Evolutionary conservation across 2,113 vertebrate species (phyloP).

Genomic region (Pungitius pungitius): DNA sequence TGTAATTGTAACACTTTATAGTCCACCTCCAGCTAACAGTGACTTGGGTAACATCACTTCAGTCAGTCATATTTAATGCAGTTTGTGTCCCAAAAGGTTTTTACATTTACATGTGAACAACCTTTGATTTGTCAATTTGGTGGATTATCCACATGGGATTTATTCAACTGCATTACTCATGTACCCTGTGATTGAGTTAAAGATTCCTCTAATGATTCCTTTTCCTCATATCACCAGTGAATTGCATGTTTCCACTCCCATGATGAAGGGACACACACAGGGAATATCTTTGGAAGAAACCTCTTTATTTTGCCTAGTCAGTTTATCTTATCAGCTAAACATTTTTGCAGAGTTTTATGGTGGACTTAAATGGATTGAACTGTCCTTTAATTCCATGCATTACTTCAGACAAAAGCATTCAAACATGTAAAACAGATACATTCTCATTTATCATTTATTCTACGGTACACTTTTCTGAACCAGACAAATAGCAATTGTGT

Average conservation of each 20-base stretch:
- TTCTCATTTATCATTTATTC: background rate
- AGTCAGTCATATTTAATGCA: background rate
- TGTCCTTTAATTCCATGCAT: background rate
- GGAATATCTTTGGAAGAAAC: background rate
- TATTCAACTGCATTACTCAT: background rate
- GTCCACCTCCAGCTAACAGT: background rate
- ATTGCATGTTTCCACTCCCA: background rate
- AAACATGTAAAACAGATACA: background rate
- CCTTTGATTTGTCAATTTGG: background rate
- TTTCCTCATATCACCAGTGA: background rate
- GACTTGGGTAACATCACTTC: background rate
- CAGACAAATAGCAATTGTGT: constrained; percentile 24
- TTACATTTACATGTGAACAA: background rate
- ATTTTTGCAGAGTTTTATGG: background rate
- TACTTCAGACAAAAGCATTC: background rate
- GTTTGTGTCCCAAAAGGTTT: background rate
- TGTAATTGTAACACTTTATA: background rate
- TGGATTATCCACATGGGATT: background rate
- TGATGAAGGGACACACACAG: background rate
- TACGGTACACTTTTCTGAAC: background rate
- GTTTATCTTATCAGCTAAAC: background rate
- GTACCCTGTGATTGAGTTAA: background rate
- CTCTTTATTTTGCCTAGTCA: background rate
- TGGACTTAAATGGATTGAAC: background rate
- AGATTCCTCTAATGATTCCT: background rate